Conservation (phyloP, 2,113 vertebrate species). For the Sinocyclocheilus grahami region DNA sequence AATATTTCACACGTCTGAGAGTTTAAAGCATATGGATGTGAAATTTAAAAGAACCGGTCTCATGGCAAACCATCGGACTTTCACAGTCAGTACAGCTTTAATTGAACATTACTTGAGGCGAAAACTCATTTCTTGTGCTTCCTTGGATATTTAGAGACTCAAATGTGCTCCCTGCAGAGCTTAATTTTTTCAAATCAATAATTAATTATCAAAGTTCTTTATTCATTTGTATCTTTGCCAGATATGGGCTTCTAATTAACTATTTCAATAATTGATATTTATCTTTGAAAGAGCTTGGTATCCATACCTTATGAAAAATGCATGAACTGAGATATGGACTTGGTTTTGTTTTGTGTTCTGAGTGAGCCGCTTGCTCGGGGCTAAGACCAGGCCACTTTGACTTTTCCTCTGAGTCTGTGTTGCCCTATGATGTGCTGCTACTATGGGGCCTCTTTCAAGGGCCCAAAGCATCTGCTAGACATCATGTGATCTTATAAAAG, state of each 20-base stretch:
- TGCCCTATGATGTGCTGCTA: conserved; percentile 76
- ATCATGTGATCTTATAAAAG: conserved; percentile 77
- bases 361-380: conserved; percentile 74
- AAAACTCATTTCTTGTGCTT: conserved; percentile 75
- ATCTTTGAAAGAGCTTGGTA: conserved; percentile 75
- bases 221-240: conserved; percentile 77
- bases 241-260: conserved; percentile 79
- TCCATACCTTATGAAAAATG: conserved; percentile 75
- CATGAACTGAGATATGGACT: conserved; percentile 73
- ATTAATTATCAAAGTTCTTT: conserved; percentile 77
- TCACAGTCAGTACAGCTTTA: conserved; percentile 70
- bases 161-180: conserved; percentile 68
- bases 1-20: conserved; percentile 7
- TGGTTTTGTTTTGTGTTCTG: conserved; percentile 76
- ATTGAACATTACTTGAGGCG: conserved; percentile 80
- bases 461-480: conserved; percentile 68
- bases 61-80: conserved; percentile 63
- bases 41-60: conserved; percentile 53
- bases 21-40: conserved; percentile 57
- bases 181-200: conserved; percentile 75
- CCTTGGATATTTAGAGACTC: conserved; percentile 77
- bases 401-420: conserved; percentile 72
- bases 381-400: conserved; percentile 79
- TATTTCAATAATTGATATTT: conserved; percentile 84
- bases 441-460: conserved; percentile 74